Percentiles rank a stretch among this genome's conserved stretches.
These are phyloP conservation scores for Albula glossodonta DNA, from an alignment of 2,113 vertebrate species.

Conservation along the genomic window DNA sequence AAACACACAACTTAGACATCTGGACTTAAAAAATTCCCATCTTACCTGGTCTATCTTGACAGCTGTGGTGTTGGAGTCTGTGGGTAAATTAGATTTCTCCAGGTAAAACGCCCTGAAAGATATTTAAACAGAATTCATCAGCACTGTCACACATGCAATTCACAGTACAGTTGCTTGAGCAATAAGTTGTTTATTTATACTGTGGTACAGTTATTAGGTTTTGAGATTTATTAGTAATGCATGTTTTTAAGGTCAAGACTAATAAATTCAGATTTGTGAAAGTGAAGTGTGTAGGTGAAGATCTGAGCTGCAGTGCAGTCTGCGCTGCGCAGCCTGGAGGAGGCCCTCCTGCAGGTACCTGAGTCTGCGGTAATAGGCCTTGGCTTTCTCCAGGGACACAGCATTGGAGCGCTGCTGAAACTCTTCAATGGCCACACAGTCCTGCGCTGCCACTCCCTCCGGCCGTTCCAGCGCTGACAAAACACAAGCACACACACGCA, in stretches of 20 bases:
- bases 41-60: slow-evolving; percentile 97
- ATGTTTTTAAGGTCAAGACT: no score
- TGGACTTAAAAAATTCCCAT: not conserved
- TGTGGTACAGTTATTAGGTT: no score
- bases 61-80: slow-evolving; percentile 87
- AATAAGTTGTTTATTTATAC: no score
- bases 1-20: not conserved
- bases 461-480: slow-evolving; percentile 80
- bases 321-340: not conserved
- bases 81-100: slow-evolving; percentile 91
- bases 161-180: no score
- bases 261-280: no score
- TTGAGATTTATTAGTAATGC: no score
- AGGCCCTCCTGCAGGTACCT: slow-evolving; percentile 69
- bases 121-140: not conserved
- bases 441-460: slow-evolving; percentile 74
- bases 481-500: not conserved
- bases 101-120: slow-evolving; percentile 85
- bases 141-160: not conserved
- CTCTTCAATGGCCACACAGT: slow-evolving; percentile 74
- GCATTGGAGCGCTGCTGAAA: slow-evolving; percentile 88
- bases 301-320: not conserved
- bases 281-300: no score
- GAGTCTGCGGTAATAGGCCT: slow-evolving; percentile 94
- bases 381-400: slow-evolving; percentile 88